Evolutionary conservation across 2,888 invertebrate species (phyloP).

Genomic region (Agriopis leucophaearia): DNA sequence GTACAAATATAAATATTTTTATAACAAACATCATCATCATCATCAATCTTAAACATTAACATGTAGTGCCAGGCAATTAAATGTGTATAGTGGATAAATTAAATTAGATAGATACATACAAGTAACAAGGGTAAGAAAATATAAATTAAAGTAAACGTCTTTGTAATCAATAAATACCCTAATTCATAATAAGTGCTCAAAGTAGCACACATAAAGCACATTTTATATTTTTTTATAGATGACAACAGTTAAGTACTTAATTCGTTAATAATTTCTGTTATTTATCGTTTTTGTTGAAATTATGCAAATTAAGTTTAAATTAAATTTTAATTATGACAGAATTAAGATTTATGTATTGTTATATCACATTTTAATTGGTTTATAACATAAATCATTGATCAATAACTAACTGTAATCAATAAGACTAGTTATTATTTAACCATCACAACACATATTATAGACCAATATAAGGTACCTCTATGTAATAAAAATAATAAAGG

Average conservation of each 20-base stretch:
- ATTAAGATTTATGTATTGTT: conserved; percentile 4
- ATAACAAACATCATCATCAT: conserved; percentile 67
- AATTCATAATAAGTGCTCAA: not conserved
- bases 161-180: too few species aligned
- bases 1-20: conserved; percentile 81
- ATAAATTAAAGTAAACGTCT: too few species aligned
- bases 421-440: conserved; percentile 29
- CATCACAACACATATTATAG: conserved; percentile 73
- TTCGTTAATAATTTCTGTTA: too few species aligned
- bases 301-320: not conserved
- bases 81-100: not conserved
- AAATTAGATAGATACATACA: too few species aligned
- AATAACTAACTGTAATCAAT: not conserved
- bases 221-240: too few species aligned
- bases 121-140: too few species aligned
- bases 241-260: too few species aligned
- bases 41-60: conserved; percentile 52
- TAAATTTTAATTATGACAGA: not conserved
- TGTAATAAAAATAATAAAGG: conserved; percentile 30
- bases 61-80: conserved; percentile 64
- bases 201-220: too few species aligned
- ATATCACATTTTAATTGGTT: conserved; percentile 29
- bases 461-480: conserved; percentile 32
- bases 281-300: not conserved
- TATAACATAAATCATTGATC: not conserved